phyloP scores from a whole-genome alignment of 2,888 invertebrate species.

The Limnephilus lunatus region DNA sequence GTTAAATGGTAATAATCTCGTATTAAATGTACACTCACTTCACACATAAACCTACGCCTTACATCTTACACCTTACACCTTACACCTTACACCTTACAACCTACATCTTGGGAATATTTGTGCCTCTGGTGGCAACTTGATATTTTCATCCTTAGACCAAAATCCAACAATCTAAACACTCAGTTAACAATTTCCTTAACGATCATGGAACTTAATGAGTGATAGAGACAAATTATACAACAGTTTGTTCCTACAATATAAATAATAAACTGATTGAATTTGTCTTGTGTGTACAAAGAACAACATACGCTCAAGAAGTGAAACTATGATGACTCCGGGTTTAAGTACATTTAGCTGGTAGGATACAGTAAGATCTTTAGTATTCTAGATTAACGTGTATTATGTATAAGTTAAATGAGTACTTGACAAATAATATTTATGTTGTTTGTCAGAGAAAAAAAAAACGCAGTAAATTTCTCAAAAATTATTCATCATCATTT shows the following conservation, averaged over 20 bases:
- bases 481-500: constrained; percentile 37
- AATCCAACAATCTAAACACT: constrained; percentile 57
- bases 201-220: constrained; percentile 24
- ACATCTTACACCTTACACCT: background rate
- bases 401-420: background rate
- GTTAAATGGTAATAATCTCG: constrained; percentile 61
- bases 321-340: constrained; percentile 51
- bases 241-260: background rate
- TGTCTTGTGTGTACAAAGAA: background rate
- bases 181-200: constrained; percentile 56
- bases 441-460: constrained; percentile 8
- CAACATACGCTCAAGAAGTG: constrained; percentile 46
- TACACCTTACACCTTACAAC: background rate
- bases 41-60: constrained; percentile 59
- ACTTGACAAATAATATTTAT: background rate
- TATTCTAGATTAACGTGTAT: background rate
- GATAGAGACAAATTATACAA: constrained; percentile 16
- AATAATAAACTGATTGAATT: background rate
- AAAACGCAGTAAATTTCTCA: background rate
- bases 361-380: constrained; percentile 45
- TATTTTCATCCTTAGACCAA: constrained; percentile 53
- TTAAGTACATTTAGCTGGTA: constrained; percentile 55
- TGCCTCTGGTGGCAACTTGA: constrained; percentile 39
- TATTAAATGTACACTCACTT: constrained; percentile 61
- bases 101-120: constrained; percentile 49